Evolutionary conservation across 2,888 invertebrate genomes (phyloP).

Genomic region (Troglohyphantes excavatus): DNA sequence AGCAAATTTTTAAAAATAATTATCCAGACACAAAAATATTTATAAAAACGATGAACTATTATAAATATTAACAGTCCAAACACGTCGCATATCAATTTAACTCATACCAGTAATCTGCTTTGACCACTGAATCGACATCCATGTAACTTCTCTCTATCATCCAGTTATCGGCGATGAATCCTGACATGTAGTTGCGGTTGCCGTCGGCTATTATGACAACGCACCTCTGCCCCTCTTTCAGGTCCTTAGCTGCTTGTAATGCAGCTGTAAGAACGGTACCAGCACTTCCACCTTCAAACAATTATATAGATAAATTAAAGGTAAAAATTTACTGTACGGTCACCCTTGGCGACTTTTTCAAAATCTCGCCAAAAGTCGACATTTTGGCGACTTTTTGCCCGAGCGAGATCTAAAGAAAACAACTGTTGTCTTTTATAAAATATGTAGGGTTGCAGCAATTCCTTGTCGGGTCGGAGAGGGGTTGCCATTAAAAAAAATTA

Average conservation of each 20-base stretch:
- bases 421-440: background rate
- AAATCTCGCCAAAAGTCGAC: too few species aligned
- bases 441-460: background rate
- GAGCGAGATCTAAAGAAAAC: too few species aligned
- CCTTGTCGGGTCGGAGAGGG: too few species aligned
- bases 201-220: constrained; percentile 97
- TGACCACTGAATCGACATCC: constrained; percentile 82
- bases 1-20: too few species aligned
- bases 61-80: too few species aligned
- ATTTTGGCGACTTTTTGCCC: too few species aligned
- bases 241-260: constrained; percentile 84
- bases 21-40: too few species aligned
- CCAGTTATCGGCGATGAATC: constrained; percentile 97
- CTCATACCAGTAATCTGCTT: constrained; percentile 83
- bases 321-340: too few species aligned
- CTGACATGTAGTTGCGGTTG: constrained; percentile 98
- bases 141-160: constrained; percentile 90
- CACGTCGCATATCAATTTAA: too few species aligned
- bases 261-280: constrained; percentile 87
- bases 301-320: background rate
- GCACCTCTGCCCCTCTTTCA: constrained; percentile 91
- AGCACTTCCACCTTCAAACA: constrained; percentile 93
- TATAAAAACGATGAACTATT: too few species aligned
- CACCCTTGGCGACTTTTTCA: too few species aligned
- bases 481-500: too few species aligned